These are phyloP conservation scores for Slavum lentiscoides DNA, from an alignment of 2,888 invertebrate genomes.

Conservation along the genomic window DNA sequence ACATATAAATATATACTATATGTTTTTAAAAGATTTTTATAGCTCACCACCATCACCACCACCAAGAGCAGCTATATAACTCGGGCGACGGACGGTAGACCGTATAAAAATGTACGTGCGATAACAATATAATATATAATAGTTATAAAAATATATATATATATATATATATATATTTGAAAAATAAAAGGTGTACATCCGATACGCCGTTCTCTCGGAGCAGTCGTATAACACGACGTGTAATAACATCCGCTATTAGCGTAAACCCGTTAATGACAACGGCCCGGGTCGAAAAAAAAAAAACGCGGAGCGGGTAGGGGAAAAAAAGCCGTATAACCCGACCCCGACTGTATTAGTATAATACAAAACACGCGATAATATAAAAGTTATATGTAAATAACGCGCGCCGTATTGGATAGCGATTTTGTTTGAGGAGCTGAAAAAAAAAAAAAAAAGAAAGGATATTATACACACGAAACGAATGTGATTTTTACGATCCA, in stretches of 20 bases:
- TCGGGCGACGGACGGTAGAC: neutral
- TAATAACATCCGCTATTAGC: constrained; percentile 24
- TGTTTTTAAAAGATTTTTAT: neutral
- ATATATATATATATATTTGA: too few relatives aligned
- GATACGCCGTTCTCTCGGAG: neutral
- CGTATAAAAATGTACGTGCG: neutral
- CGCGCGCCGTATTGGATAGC: too few relatives aligned
- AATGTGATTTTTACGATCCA: too few relatives aligned
- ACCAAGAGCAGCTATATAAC: too few relatives aligned
- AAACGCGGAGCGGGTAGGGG: neutral
- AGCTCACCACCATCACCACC: too few relatives aligned
- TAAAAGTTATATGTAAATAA: too few relatives aligned
- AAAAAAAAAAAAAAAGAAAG: too few relatives aligned
- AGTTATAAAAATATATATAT: neutral
- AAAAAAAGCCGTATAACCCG: neutral
- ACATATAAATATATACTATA: neutral
- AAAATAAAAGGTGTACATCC: neutral
- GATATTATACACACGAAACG: too few relatives aligned
- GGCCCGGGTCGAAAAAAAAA: neutral
- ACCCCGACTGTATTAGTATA: too few relatives aligned
- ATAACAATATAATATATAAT: neutral
- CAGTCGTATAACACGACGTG: neutral
- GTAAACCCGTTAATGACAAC: constrained; percentile 27
- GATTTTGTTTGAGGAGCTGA: too few relatives aligned
- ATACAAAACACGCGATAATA: too few relatives aligned